Percentiles rank a stretch among this genome's conserved stretches.
Conservation (phyloP, 1,140 invertebrate genomes). For the Chironomus striatipennis region DNA sequence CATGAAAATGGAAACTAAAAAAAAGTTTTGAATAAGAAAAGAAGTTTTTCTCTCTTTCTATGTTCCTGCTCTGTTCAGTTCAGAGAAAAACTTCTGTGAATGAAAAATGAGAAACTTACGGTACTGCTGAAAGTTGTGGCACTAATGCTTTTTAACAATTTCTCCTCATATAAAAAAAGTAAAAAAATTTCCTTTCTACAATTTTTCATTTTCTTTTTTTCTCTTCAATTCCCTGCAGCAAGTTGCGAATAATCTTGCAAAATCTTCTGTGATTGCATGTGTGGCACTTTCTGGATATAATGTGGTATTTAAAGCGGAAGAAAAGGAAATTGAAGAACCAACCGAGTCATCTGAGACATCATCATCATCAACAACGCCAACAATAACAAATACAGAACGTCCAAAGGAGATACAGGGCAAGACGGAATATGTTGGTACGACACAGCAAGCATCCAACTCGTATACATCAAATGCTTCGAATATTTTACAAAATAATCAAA, state of each 20-base stretch:
- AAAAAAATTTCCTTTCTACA: too few species aligned
- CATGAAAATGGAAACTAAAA: too few species aligned
- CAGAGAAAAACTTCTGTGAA: background rate
- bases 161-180: background rate
- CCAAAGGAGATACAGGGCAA: background rate
- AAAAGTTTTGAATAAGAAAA: too few species aligned
- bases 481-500: constrained; percentile 33
- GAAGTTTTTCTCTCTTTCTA: too few species aligned
- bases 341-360: background rate
- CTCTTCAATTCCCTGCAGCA: constrained; percentile 52
- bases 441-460: constrained; percentile 28
- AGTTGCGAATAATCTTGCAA: constrained; percentile 84
- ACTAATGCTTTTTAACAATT: background rate
- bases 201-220: constrained; percentile 20
- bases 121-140: background rate
- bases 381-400: background rate
- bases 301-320: constrained; percentile 29
- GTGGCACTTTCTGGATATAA: constrained; percentile 65
- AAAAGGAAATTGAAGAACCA: constrained; percentile 25
- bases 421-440: background rate
- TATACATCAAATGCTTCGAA: constrained; percentile 39
- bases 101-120: background rate
- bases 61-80: too few species aligned
- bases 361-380: background rate
- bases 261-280: constrained; percentile 75